Base-by-base conservation (phyloP, 1,140 invertebrate genomes). In the Onthophagus taurus region DNA sequence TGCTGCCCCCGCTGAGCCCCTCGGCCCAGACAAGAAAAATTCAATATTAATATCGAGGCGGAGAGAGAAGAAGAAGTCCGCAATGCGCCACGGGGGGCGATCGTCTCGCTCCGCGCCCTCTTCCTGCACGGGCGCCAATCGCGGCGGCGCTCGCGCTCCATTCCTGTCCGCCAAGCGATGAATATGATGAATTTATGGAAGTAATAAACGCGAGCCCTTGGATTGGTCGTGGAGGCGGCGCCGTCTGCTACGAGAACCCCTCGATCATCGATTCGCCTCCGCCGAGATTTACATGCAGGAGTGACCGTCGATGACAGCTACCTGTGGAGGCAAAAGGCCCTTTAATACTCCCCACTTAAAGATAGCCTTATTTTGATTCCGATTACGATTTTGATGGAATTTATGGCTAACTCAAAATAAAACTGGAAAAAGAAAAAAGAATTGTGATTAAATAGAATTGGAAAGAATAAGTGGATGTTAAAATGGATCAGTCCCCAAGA, bases 1-100 rank as follows among this genome's bases (percentile, higher is more conserved):
- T n/a, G n/a, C n/a, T n/a, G n/a, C n/a, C n/a, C n/a, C n/a, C n/a
- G n/a, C n/a, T n/a, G n/a, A n/a, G n/a, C n/a, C n/a, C n/a, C n/a
- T n/a, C n/a, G n/a, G n/a, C n/a, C n/a, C n/a, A n/a, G n/a, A n/a
- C n/a, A n/a, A n/a, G n/a, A 71, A 72, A 72, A 72, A 71, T 72
- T 71, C 70, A 72, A 72, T 72, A 72, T 71, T 71, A 72, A 72
- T 72, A 72, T 72, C 67, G 68, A 71, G 69, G 68, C 70, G 69
- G 69, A 67, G 67, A 61, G 64, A n/a, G n/a, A n/a, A n/a, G n/a
- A 69, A 65, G 44, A 65, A 68, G 48, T 50, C 54, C 54, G 54
- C 55, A 52, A 47, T 48, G 54, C 51, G 60, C 54, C 54, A 57
- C 67, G 63, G 60, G 61, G 54, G 61, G n/a, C n/a, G n/a, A n/a